These are phyloP conservation scores for Heliocidaris erythrogramma DNA, from an alignment of 35 echinoderm and acorn worm genomes.

Conservation along the genomic window DNA sequence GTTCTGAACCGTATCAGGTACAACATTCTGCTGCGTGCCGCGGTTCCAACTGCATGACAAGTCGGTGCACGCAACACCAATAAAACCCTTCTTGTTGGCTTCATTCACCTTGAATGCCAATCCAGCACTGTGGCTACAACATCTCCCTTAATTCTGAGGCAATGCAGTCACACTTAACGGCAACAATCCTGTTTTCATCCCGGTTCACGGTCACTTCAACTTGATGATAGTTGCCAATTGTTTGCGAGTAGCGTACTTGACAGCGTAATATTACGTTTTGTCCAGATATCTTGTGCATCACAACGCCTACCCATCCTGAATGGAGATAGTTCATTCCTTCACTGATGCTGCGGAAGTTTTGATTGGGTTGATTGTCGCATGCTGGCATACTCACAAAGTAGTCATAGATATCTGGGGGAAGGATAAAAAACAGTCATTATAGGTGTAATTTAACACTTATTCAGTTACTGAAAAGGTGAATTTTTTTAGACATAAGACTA, in stretches of 20 bases:
- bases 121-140: slow-evolving; percentile 14
- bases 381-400: slow-evolving; percentile 42
- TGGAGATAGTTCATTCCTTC: slow-evolving; percentile 54
- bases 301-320: slow-evolving; percentile 53
- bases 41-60: slow-evolving; percentile 42
- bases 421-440: not conserved
- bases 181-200: not conserved
- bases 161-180: slow-evolving; percentile 50
- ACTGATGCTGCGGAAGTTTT: slow-evolving; percentile 54
- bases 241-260: slow-evolving; percentile 48
- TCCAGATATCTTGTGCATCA: slow-evolving; percentile 1
- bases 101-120: slow-evolving; percentile 41
- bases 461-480: too few relatives aligned
- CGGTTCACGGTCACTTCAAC: slow-evolving; percentile 35
- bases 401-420: slow-evolving; percentile 31
- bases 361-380: slow-evolving; percentile 42
- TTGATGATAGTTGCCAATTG: slow-evolving; percentile 38
- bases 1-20: slow-evolving; percentile 43
- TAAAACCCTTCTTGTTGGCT: slow-evolving; percentile 53
- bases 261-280: slow-evolving; percentile 9
- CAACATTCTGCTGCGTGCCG: slow-evolving; percentile 43
- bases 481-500: too few relatives aligned
- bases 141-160: slow-evolving; percentile 36
- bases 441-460: too few relatives aligned
- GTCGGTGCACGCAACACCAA: slow-evolving; percentile 33